These are phyloP conservation scores for Siphamia tubifer DNA, from an alignment of 2,113 vertebrate genomes.

Conservation along the genomic window DNA sequence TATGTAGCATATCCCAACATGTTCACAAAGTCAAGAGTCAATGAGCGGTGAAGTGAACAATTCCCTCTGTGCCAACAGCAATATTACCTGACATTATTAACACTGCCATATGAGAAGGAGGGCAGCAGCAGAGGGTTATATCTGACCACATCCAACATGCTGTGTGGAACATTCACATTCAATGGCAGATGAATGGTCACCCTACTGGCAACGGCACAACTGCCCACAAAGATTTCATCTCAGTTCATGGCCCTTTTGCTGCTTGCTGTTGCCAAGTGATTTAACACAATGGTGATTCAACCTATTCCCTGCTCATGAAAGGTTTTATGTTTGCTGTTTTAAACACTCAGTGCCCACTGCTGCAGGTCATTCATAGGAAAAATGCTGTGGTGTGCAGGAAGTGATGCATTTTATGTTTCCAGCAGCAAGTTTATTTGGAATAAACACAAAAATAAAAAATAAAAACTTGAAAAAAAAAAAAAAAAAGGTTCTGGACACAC, in stretches of 20 bases:
- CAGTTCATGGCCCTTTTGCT: neutral
- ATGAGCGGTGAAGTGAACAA: neutral
- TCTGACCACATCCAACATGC: neutral
- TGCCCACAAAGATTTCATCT: conserved; percentile 27
- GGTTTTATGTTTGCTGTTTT: conserved; percentile 39
- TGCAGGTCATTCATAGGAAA: conserved; percentile 5
- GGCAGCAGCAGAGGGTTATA: neutral
- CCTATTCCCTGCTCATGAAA: conserved; percentile 19
- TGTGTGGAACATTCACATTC: neutral
- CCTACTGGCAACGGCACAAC: conserved; percentile 4
- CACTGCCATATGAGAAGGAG: neutral
- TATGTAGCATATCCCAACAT: neutral
- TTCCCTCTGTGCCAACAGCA: neutral
- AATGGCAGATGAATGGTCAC: neutral
- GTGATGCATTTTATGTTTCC: conserved; percentile 11
- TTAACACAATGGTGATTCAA: conserved; percentile 27
- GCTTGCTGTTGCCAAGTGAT: conserved; percentile 15
- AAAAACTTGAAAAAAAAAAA: too few species aligned
- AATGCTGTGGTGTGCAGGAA: neutral
- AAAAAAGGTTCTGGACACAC: neutral
- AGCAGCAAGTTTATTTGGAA: conserved; percentile 6
- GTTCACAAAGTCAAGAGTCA: conserved; percentile 11
- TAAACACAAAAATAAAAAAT: conserved; percentile 5
- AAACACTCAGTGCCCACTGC: neutral
- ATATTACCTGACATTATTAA: conserved; percentile 2